Base-by-base conservation (phyloP, 2,888 invertebrate genomes). In the Pachliopta kotzebuea region DNA sequence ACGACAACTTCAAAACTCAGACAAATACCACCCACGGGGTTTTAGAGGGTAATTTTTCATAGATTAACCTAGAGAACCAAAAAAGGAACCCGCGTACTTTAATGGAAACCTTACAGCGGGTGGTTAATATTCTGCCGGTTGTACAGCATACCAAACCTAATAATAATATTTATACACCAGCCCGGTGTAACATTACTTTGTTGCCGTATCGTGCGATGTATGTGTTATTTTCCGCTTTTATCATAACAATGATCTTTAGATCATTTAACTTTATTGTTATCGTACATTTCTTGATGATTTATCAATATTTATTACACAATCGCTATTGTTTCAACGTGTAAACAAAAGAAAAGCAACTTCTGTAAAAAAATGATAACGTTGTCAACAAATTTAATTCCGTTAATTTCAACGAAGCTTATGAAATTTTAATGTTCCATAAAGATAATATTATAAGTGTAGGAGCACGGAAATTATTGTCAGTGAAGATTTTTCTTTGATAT, bases 201-300 rank as follows among this genome's bases (percentile, higher is more conserved):
- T 62, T 52, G 29, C 56, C 8, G 24, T 62, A 56, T n/a, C n/a
- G 29, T 14, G 23, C 18, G 18, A 56, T 23, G 31, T 2, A 24
- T 62, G 20, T 62, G 50, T 62, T 62, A 24, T 56, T 52, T 57
- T 57, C 52, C 49, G 50, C 52, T 29, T 61, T 49, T 29, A 62
- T 62, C 62, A 50, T 26, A 57, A 57, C 62, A 62, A 62, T 62
- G 52, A 52, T 62, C 62, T 57, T 31, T 57, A 56, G 37, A 62
- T 56, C 62, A 56, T 62, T 62, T 56, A 62, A 62, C 37, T 62
- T 57, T 56, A 62, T 55, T 62, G 62, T 57, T 62, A 62, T 57
- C 62, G 53, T 62, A 53, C 53, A 62, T 52, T 62, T 11, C 52
- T 52, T 20, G 42, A 50, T 52, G 50, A 52, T 53, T 37, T 62